Base-by-base conservation (phyloP, 1,140 invertebrate species). In the Scylla paramamosain region DNA sequence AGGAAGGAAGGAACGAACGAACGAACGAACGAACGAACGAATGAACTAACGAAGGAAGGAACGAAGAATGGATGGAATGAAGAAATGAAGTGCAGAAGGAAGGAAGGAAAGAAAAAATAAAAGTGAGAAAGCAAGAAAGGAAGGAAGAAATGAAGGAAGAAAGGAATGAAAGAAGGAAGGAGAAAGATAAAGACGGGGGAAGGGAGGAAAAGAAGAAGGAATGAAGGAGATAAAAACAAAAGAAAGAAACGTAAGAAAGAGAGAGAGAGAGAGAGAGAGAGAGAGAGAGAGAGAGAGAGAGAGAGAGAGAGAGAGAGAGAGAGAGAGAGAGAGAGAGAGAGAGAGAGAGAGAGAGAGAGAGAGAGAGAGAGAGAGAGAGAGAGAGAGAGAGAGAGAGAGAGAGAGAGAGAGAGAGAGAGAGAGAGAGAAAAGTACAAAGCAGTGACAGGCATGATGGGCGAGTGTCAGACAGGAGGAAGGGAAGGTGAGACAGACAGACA, bases 331-430 rank as follows among this genome's bases (percentile, higher is more conserved):
- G 20, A 4, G 59, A 67, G 20, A 25, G 20, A 4, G 59, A 67
- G 20, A 4, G 20, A 25, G 59, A 67, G 59, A 4, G 20, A 16
- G 20, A 67, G 59, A 16, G 59, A 67, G 59, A 67, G 59, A 67
- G 59, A 67, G 59, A 67, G 59, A 67, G 59, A 67, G 59, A 67
- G 59, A 67, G 59, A 67, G 59, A 67, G 59, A 67, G 59, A 67
- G 59, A 67, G 59, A 67, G 59, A 8, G 59, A 67, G 59, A 67
- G 59, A 67, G 59, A 67, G 59, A 67, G 59, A 67, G 59, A 67
- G 59, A 67, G 59, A 67, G 59, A 67, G 59, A 67, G 59, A 67
- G 59, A 67, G 59, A 67, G 59, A 67, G 59, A 67, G 59, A 67
- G 59, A 67, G 59, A 77, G 20, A 77, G 25, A 77, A n/a, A 77